Evolutionary conservation across 1,140 invertebrate species (phyloP), one percentile per base, ranked within the genome.

Genomic region (Hylaeus volcanicus): DNA sequence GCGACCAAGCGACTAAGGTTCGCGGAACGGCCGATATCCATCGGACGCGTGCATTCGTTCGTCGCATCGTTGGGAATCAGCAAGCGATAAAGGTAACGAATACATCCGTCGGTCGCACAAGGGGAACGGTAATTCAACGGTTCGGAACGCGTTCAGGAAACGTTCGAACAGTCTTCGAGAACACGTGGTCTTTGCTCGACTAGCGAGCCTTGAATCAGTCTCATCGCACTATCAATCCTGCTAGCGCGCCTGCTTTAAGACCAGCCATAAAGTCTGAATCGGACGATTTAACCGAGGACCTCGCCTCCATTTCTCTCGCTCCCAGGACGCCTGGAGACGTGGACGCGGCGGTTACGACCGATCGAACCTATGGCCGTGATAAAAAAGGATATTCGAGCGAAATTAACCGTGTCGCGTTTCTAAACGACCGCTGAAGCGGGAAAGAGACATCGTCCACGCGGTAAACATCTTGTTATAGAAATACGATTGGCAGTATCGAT

Each of bases 261-360:
- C 72, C 61, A 51, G 37, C 78, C 55, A 77, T 86, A 86, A 84
- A 86, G 58, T 60, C 58, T 39, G 75, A 60, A 74, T 79, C 71
- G 79, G 45, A 8, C 55, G 73, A 66, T 85, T 78, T 85, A 85
- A 85, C 65, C 78, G 56, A 64, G 53, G 26, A 75, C 51, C 55
- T 55, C 37, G 9, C 8, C n/a, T 45, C 48, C 56, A 12, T 76
- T 76, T 56, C 39, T 68, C 56, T 48, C 11, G n/a, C 39, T 39
- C n/a, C 37, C 9, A n/a, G 48, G 53, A 51, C 45, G 56, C 63
- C 3, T 51, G 45, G 53, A 12, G n/a, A 82, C 60, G 39, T 14
- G 4, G 14, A 58, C 53, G 26, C 53, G n/a, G 12, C 4, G 4
- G 2, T 74, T 60, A 65, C 51, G 81, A 55, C 39, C 71, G 65